Evolutionary conservation across 2,888 invertebrate species (phyloP), one percentile per base, ranked within the genome.

Genomic region (Physocephala rufipes): DNA sequence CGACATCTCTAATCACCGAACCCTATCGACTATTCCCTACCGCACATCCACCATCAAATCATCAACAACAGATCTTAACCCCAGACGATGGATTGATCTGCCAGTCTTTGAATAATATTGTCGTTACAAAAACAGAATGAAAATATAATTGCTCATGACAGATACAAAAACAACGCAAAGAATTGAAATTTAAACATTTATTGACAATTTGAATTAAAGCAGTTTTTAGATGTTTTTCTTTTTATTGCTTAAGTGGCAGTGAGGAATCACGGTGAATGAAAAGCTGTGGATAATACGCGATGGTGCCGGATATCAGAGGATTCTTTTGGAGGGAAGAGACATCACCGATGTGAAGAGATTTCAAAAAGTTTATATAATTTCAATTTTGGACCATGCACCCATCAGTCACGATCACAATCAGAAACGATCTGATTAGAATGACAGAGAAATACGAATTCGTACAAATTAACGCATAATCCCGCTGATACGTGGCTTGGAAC

Each of bases 81-180:
- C 36, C 16, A 28, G 49, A 28, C 49, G 28, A 15, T 15, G 15
- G 26, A 15, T 24, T 2, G 13, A 19, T 26, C 47, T 12, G 49
- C 16, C 43, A 47, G 12, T 19, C 19, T 26, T 26, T 19, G 59
- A 24, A 26, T 62, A 51, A 36, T 24, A 49, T 21, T 45, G 5
- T 43, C 43, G 45, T 21, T 36, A 9, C 36, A 30, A 43, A 49
- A 24, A 68, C 68, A 68, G 61, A n/a, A 62, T 68, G 61, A 51
- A 62, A 51, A 66, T 51, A 68, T 62, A 67, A 68, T 68, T 62
- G 51, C 51, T 47, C 68, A 62, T 68, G 68, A 68, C 68, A 68
- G 68, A 58, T n/a, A 28, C 24, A 62, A 55, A 61, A 67, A 59
- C 67, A 24, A 55, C 67, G 59, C 67, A 67, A 43, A 55, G 58